Evolutionary conservation across 2,797 vertebrate species (phyloP), one percentile per base, ranked within the genome.

Genomic region (Petrocephalus schoutedeni): DNA sequence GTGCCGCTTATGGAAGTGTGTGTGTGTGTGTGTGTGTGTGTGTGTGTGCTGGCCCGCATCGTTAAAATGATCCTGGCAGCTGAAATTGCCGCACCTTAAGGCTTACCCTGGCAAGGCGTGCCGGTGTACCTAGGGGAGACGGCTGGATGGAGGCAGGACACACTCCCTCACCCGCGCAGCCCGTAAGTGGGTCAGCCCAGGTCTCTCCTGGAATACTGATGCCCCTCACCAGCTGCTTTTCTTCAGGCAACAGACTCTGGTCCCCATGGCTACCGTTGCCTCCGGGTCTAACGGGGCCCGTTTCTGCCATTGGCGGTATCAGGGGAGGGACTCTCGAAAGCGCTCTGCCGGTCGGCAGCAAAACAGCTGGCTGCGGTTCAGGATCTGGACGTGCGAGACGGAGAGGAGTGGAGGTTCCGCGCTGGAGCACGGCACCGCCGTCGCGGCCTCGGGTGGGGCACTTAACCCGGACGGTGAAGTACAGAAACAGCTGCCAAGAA

Each of bases 181-280:
- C 77, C n/a, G 77, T 53, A 51, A 51, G 80, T 49, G 80, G 80
- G 80, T 83, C 80, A 83, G 45, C 41, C 45, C 80, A 83, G n/a
- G 80, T 53, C 41, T 53, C 41, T 53, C 80, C 80, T 83, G 41
- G 80, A 53, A 83, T 83, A 83, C 80, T 51, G 49, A 83, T 53
- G 49, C 80, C n/a, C 49, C 80, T 51, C 80, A 53, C 41, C 80
- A 83, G 45, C 41, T 83, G 80, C 41, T 83, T 83, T 83, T 83
- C 41, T 83, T 83, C 41, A 83, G 80, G 80, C 80, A 83, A 83
- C 80, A 83, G 80, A 28, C 45, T 85, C 54, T 19, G 23, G 84
- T 85, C 84, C 56, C 53, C 53, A 57, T 57, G 84, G 56, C 53
- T 85, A 57, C 84, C 54, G 84, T 58, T 57, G 56, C 54, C 84